Base-by-base conservation (phyloP, 2,113 vertebrate species). In the Rhinolophus ferrumequinum region DNA sequence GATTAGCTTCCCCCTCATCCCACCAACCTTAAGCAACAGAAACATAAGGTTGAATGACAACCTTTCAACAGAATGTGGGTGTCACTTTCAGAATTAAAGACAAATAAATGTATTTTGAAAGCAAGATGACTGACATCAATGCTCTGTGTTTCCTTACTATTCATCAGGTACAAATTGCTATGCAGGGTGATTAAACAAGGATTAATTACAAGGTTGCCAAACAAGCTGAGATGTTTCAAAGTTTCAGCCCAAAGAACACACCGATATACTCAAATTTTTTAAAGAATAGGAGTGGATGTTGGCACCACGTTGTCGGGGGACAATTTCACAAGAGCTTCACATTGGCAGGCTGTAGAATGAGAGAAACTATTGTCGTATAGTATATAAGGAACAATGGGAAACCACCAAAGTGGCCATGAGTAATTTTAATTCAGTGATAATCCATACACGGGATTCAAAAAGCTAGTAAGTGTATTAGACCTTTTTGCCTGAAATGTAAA, bases 141-240 rank as follows among this genome's bases (percentile, higher is more conserved):
- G 22, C 16, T 70, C 54, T 4, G 4, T 73, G 80, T 80, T 88
- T 73, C 38, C 96, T 97, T 66, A 73, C 50, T 89, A 14, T 38
- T 70, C 77, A 38, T 75, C 56, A 75, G 64, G 33, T 24, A 95
- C 28, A 82, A 69, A 90, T 5, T 88, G 88, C 95, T 93, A 93
- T 72, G 79, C 19, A 0, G 76, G 33, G 64, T 76, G 75, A 82
- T 47, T 79, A 89, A 83, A 94, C 24, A 62, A 56, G 67, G 81
- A 82, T 52, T 88, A 93, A 88, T 82, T 82, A 62, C 33, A 33
- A 93, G 75, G 87, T 60, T 79, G 72, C 75, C 44, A 9, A 16
- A n/a, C 50, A 69, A 85, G 62, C 80, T 64, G 88, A 95, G 60
- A 94, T 64, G 38, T 22, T 90, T 81, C 66, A 84, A 73, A 76